phyloP scores from a whole-genome alignment of 1,140 invertebrate species.

The Monomorium pharaonis region DNA sequence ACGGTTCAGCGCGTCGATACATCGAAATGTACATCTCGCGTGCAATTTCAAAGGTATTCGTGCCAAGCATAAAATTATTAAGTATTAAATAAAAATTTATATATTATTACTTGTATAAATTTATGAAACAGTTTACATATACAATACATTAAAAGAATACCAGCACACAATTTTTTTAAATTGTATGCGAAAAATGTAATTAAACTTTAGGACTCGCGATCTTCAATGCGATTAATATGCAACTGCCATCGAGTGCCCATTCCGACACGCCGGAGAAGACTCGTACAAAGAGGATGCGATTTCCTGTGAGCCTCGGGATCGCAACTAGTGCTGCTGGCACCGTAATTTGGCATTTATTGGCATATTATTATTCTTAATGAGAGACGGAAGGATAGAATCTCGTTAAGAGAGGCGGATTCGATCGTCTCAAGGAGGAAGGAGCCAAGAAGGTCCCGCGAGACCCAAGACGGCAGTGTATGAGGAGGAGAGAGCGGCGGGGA shows the following conservation, averaged over 20 bases:
- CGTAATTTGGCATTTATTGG: conserved; percentile 81
- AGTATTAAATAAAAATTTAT: not conserved
- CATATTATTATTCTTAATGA: conserved; percentile 83
- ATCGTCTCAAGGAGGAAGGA: conserved; percentile 67
- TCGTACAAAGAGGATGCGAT: conserved; percentile 17
- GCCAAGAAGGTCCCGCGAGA: not conserved
- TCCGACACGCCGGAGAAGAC: not conserved
- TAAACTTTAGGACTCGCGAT: not conserved
- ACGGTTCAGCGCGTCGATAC: not conserved
- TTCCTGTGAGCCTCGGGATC: conserved; percentile 20
- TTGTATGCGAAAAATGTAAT: not conserved
- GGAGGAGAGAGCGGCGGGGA: not conserved
- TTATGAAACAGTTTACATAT: not conserved
- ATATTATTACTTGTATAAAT: not conserved
- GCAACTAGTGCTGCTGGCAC: conserved; percentile 56
- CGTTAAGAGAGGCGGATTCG: conserved; percentile 83
- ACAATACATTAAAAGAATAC: not conserved
- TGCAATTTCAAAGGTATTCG: not conserved
- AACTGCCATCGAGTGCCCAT: not conserved
- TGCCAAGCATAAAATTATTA: not conserved
- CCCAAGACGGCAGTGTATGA: not conserved
- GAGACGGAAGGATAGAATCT: conserved; percentile 83
- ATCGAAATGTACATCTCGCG: not conserved
- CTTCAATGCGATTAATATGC: not conserved
- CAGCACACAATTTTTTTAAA: no score